Evolutionary conservation across 2,113 vertebrate species (phyloP).

Genomic region (Turdus rufiventris): DNA sequence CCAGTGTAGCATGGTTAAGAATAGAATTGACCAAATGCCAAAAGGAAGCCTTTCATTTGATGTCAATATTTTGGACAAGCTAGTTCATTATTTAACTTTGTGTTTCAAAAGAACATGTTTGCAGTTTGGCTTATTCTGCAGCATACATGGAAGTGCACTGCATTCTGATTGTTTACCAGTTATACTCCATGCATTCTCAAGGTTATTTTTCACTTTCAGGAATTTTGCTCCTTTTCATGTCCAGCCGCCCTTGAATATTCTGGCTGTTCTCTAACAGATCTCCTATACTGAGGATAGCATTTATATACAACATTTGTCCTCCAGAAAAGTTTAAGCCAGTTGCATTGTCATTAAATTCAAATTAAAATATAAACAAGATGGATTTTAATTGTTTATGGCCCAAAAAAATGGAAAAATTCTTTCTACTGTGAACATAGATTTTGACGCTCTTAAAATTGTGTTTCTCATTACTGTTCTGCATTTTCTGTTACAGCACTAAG

Average conservation of each 20-base stretch:
- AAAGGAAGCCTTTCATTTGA: neutral
- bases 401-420: neutral
- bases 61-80: neutral
- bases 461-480: neutral
- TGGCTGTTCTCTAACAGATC: neutral
- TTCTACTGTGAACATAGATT: conserved; percentile 39
- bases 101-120: neutral
- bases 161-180: neutral
- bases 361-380: neutral
- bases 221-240: neutral
- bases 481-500: neutral
- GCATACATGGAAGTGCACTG: neutral
- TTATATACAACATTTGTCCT: neutral
- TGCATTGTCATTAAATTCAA: conserved; percentile 35
- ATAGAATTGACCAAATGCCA: neutral
- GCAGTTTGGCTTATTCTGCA: neutral
- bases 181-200: neutral
- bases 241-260: neutral
- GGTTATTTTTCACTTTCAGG: neutral
- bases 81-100: neutral
- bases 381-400: conserved; percentile 24
- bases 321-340: conserved; percentile 16
- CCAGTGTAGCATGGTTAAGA: neutral
- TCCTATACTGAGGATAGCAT: neutral
- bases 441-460: neutral